Evolutionary conservation across 2,888 invertebrate species (phyloP), one percentile per base, ranked within the genome.

Genomic region (Oscheius sp.): DNA sequence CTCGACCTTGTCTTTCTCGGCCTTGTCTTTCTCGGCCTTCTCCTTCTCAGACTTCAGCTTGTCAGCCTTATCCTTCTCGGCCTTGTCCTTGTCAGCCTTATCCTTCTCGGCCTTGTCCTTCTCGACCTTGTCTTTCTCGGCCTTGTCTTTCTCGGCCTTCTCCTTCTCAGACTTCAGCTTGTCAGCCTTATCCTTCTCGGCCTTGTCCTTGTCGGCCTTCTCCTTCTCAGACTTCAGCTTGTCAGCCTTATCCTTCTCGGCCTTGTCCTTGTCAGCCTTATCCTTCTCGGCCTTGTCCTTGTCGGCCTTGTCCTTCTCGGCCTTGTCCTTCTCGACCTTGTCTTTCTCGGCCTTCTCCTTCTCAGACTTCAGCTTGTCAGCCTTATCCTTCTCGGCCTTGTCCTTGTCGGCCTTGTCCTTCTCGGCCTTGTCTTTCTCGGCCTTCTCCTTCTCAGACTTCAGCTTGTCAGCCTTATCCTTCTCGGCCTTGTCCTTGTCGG

Each of bases 301-400:
- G 20, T 45, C 46, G 46, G 46, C 46, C 46, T 45, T 45, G n/a
- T 45, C 46, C 20, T 45, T 45, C 46, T 45, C 46, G 12, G 46
- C 20, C 20, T 45, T 45, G 5, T 45, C 46, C 20, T 45, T 45
- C 6, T 45, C 46, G 20, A 17, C 12, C 46, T 45, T 45, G 12
- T 15, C 12, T 17, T 45, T 45, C 12, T 45, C 46, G 46, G 46
- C 20, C 46, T 45, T 45, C 12, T n/a, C n/a, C 46, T 45, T 45
- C 12, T 45, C 46, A 17, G 46, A 8, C 46, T 45, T 45, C 46
- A 15, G 12, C 17, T 45, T 45, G n/a, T 45, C 46, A 6, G 46
- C 20, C 20, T 45, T 45, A 6, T 45, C 46, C 20, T 45, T 45
- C n/a, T 45, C 46, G 20, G 46, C 46, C 46, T 45, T 45, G 12